phyloP scores from a whole-genome alignment of 2,888 invertebrate genomes.

The Polyommatus iphigenia region DNA sequence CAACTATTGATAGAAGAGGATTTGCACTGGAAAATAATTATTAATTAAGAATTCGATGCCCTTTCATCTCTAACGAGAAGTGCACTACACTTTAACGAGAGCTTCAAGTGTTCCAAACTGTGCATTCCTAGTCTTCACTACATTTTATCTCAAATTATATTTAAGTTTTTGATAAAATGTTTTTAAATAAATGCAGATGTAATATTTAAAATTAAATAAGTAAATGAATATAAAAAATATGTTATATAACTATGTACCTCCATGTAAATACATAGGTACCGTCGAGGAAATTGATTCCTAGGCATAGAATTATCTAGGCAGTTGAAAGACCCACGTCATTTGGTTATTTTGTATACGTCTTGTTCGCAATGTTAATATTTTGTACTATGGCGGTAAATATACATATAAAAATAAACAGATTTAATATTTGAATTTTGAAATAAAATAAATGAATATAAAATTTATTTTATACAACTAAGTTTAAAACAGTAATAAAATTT shows the following conservation, averaged over 20 bases:
- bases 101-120: constrained; percentile 55
- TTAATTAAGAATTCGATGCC: constrained; percentile 30
- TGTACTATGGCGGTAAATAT: neutral
- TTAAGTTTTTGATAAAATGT: neutral
- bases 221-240: too few species aligned
- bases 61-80: constrained; percentile 43
- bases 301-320: too few species aligned
- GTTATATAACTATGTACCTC: too few species aligned
- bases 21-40: constrained; percentile 4
- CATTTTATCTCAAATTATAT: neutral
- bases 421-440: neutral
- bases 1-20: neutral
- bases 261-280: too few species aligned
- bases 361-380: too few species aligned
- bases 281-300: too few species aligned
- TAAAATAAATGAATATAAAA: neutral
- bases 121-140: constrained; percentile 34
- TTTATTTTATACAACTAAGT: neutral
- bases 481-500: neutral
- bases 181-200: too few species aligned
- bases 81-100: constrained; percentile 71
- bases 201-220: too few species aligned
- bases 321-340: too few species aligned
- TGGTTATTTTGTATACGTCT: too few species aligned
- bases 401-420: neutral